A percentile compares a stretch with the other conserved stretches of the same genome.
Evolutionary conservation across 2,113 vertebrate genomes (phyloP).

Genomic region (Petrocephalus microphthalmus): DNA sequence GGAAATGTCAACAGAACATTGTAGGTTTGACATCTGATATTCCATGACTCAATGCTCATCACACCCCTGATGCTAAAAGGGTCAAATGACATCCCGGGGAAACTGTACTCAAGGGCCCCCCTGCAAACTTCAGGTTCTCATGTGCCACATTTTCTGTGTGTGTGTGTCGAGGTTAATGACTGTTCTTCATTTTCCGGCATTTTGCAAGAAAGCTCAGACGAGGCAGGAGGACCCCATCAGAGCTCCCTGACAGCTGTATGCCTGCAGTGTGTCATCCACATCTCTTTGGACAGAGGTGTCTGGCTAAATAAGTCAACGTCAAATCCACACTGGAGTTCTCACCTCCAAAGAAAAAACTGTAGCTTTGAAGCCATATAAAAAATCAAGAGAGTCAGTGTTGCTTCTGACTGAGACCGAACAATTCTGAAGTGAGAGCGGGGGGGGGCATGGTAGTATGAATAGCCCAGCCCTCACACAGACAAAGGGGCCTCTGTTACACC

Average conservation of each 20-base stretch:
- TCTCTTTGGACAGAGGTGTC: not conserved
- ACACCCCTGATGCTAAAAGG: not conserved
- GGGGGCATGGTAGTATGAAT: not conserved
- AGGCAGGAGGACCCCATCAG: not conserved
- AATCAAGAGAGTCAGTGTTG: not conserved
- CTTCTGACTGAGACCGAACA: not conserved
- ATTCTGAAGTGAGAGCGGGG: not conserved
- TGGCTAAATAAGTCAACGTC: not conserved
- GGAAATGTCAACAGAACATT: not conserved
- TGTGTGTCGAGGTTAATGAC: not conserved
- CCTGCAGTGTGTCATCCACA: not conserved
- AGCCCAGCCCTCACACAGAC: not conserved
- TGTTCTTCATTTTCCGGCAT: not conserved
- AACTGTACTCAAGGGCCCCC: not conserved
- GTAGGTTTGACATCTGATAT: not conserved
- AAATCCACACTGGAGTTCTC: not conserved
- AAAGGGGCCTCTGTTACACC: not conserved
- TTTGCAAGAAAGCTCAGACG: not conserved
- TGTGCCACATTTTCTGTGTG: not conserved
- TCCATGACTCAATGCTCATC: not conserved
- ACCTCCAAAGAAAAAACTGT: not conserved
- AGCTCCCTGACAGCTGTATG: not conserved
- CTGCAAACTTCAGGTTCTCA: not conserved
- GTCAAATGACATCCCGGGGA: not conserved
- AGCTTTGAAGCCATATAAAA: not conserved